Base-by-base conservation (phyloP, 2,797 vertebrate species). In the Pampus argenteus region DNA sequence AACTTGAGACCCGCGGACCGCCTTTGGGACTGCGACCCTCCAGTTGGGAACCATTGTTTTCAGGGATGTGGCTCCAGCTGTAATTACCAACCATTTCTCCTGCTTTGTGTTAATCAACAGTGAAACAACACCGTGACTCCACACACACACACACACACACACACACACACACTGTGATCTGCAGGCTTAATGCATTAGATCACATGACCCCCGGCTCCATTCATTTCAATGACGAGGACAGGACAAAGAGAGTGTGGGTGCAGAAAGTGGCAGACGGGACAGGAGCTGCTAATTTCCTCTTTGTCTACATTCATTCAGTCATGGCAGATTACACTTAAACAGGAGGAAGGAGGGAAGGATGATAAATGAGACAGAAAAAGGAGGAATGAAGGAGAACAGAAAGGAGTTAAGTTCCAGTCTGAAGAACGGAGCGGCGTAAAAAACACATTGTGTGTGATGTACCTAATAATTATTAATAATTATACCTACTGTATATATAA, bases 271-370 rank as follows among this genome's bases (percentile, higher is more conserved):
- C 75, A 57, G 67, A 55, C 67, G 6, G 71, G 65, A 74, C 62
- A 22, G 65, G 65, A 73, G 76, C 58, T 55, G 74, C 73, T 57
- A 76, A 90, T 91, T 81, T 54, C 9, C 62, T 79, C 78, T 88
- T 86, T 83, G 86, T 89, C 88, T 91, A 77, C 84, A 78, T 87
- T 78, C 77, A 47, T 47, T 66, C 63, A 14, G 78, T 79, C 85
- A 71, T 45, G 76, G 81, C 73, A 67, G 64, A 71, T 83, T 80
- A 80, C 9, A 47, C 54, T 67, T 68, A 20, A 68, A 71, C 2
- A 29, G 63, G 73, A 38, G 67, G 42, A 26, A 59, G 68, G 61
- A 65, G 63, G 55, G 72, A 7, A 6, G 73, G 66, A 47, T 81
- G 77, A 82, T 78, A 20, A 77, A 89, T 74, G 72, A 62, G 71